Base-by-base conservation (phyloP, 1,140 invertebrate species). In the Pissodes strobi region DNA sequence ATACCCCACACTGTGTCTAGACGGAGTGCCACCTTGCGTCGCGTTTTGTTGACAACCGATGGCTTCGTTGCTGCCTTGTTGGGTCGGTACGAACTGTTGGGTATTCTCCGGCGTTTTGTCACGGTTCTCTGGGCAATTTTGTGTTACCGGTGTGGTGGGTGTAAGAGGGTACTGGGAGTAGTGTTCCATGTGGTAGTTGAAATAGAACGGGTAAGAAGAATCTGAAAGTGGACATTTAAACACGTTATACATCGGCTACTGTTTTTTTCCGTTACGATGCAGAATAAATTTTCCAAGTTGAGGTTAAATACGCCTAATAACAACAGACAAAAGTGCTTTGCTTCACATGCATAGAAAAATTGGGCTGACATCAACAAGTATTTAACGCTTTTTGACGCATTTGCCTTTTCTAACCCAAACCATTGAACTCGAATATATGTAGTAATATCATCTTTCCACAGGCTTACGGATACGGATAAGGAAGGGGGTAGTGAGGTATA, bases 121-220 rank as follows among this genome's bases (percentile, higher is more conserved):
- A 12, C n/a, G 15, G 30, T 58, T 41, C 23, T 37, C 34, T 51
- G n/a, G 23, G 13, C 13, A 23, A 21, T 13, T 59, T 38, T 21
- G 18, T 30, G 45, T 4, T 2, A 45, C 25, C 1, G 60, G 57
- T n/a, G 57, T 52, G 25, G 53, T 46, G 3, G 56, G 51, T 19
- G 64, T 63, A 6, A 60, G 49, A 2, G 55, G 43, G 37, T 62
- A 51, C 3, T 37, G 38, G 12, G 58, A 53, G 27, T 60, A 61
- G 6, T 58, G 30, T 12, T 67, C 64, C 1, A 68, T 53, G 19
- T 64, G 69, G 49, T 71, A 72, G 52, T 72, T 70, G 57, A 68
- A 70, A 13, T 62, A 66, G 22, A 43, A 43, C 21, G 59, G 59
- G 22, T 53, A 62, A 2, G 46, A 51, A 1, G 48, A 27, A 45